Base-by-base conservation (phyloP, 2,888 invertebrate species). In the Chymomyza amoena region DNA sequence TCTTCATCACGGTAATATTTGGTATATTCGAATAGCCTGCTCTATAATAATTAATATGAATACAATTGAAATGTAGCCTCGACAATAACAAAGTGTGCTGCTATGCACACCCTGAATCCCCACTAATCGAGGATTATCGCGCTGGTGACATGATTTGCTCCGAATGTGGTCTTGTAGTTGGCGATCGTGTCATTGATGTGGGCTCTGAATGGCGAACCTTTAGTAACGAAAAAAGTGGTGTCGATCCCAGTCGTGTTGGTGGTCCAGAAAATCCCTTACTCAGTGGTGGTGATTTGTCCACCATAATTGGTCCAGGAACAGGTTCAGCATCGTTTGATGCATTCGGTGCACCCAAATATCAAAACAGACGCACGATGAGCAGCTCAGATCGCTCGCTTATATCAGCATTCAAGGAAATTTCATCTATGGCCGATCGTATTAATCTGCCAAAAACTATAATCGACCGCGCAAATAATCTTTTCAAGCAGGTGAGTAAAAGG, bases 171-270 rank as follows among this genome's bases (percentile, higher is more conserved):
- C 94, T 99, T 70, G 99, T 99, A 63, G 99, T 99, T 28, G 99
- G 99, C 15, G 99, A 99, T 93, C 98, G 99, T 90, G 98, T 99
- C 1, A 98, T 99, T 78, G 99, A 99, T 92, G 99, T 99, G n/a
- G 99, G 99, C 50, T 99, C 99, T 4, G 99, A 99, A 92, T 99
- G 99, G 99, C 94, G 99, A 91, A 99, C 99, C 71, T 99, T 99
- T 92, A 98, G 98, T 89, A 99, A 99, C 91, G 99, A 99, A 90
- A 99, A 98, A 90, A 95, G 96, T 66, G 97, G 97, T 9, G 97
- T 97, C 0, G 99, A 99, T 92, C 99, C 99, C 5, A 98, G 98
- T 92, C 98, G 99, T 96, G 99, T 99, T 76, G 99, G 99, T 93
- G 99, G 99, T 0, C 98, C 99, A 0, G 99, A 99, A 93, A 99